Evolutionary conservation across 2,888 invertebrate genomes (phyloP), one percentile per base, ranked within the genome.

Genomic region (Amaurobius ferox): DNA sequence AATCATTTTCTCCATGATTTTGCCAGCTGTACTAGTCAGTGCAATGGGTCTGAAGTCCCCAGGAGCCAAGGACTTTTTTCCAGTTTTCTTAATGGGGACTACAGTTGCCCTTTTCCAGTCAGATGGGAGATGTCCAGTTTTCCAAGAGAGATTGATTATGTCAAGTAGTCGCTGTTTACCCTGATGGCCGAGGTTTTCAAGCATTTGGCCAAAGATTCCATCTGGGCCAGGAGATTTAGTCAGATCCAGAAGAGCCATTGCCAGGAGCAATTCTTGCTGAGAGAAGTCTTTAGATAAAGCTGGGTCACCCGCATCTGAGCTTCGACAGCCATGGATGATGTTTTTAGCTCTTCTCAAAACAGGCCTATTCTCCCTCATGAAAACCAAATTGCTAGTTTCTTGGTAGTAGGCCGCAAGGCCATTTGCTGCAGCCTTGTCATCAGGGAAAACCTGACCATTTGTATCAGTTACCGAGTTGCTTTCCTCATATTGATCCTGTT

Each of bases 361-460:
- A 55, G 19, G 55, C 23, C 23, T 55, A 55, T n/a, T n/a, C n/a
- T 55, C 16, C 1, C 23, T 23, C 19, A 23, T 55, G 19, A 23
- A 55, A 23, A 23, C 19, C 55, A 55, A 23, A 19, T 55, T 19
- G 23, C 55, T 23, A 23, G 23, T 55, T 23, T 19, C 55, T 16
- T 55, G 55, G 55, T 55, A 55, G 23, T 55, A 55, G 11, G 55
- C 19, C 11, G 67, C 67, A 32, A 67, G 67, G 19, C 67, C 67
- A 67, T 67, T 67, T 35, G 67, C 67, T 35, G n/a, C 39, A 35
- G n/a, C 67, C 35, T 67, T 67, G 67, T 67, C 67, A 35, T 67
- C 35, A 67, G 67, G 39, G 19, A 67, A 67, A 67, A 67, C 39
- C 67, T 67, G 67, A 32, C 67, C 67, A 61, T 3, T 35, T 19